Percentiles rank a stretch among this genome's conserved stretches.
Evolutionary conservation across 2,888 invertebrate genomes (phyloP).

Genomic region (Leptinotarsa peninsularis): DNA sequence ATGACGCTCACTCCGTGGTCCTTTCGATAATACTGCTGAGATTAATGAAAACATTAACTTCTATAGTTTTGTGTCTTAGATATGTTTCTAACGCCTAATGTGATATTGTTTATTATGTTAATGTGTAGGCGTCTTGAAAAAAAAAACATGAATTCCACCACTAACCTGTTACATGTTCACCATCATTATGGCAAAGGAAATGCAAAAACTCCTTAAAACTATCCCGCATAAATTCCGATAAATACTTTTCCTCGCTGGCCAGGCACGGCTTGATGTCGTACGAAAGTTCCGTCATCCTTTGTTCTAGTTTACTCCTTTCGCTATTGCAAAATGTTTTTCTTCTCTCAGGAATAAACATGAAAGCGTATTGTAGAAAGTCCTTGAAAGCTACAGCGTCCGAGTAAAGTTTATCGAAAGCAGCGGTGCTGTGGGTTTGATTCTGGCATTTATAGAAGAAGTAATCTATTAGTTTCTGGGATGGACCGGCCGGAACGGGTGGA

Average conservation of each 20-base stretch:
- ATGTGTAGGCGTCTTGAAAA: too few species aligned
- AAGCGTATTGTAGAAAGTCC: constrained; percentile 37
- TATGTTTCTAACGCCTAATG: too few species aligned
- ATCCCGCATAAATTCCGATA: constrained; percentile 41
- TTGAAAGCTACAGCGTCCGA: constrained; percentile 32
- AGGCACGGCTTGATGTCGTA: constrained; percentile 43
- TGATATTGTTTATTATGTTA: too few species aligned
- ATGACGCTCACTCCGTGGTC: too few species aligned
- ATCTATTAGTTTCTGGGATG: constrained; percentile 28
- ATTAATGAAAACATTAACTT: too few species aligned
- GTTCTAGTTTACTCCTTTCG: constrained; percentile 36
- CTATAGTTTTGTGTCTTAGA: too few species aligned
- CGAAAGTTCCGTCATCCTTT: constrained; percentile 35
- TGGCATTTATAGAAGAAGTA: constrained; percentile 43
- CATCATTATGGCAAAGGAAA: constrained; percentile 47
- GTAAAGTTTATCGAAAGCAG: constrained; percentile 35
- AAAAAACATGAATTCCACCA: too few species aligned
- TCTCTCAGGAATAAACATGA: constrained; percentile 41
- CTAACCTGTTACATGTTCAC: constrained; percentile 44
- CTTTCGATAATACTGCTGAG: too few species aligned
- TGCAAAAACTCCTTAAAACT: constrained; percentile 45
- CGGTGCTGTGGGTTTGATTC: constrained; percentile 29
- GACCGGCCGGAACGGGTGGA: constrained; percentile 4
- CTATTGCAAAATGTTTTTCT: constrained; percentile 40
- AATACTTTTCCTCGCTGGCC: constrained; percentile 39